phyloP scores from a whole-genome alignment of 2,888 invertebrate species.

The Chloroclysta siterata region DNA sequence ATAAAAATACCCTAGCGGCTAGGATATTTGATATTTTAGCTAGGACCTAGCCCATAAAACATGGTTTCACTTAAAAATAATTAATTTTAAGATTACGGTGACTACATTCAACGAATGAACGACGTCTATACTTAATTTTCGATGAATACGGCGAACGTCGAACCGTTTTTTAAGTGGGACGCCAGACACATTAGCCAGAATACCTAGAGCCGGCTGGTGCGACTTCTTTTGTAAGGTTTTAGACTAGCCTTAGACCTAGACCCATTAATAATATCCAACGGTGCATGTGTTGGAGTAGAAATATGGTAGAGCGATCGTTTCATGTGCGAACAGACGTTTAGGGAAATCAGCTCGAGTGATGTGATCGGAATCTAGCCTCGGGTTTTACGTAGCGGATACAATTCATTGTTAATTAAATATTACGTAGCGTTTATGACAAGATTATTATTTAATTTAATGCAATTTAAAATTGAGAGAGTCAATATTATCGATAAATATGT shows the following conservation, averaged over 20 bases:
- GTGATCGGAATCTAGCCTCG: neutral
- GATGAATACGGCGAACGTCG: conserved; percentile 27
- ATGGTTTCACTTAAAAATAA: neutral
- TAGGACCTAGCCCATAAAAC: neutral
- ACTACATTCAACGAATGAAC: conserved; percentile 5
- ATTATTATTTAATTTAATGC: no score
- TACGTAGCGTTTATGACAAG: no score
- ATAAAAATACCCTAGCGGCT: no score
- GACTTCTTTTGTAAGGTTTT: conserved; percentile 67
- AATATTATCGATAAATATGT: no score
- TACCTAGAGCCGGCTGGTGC: conserved; percentile 70
- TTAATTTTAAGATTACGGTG: neutral
- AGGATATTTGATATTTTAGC: no score
- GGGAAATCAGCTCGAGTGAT: neutral
- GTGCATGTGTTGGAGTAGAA: conserved; percentile 29
- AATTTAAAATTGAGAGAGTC: no score
- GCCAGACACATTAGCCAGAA: conserved; percentile 77
- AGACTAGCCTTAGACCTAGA: conserved; percentile 55
- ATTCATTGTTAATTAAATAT: no score
- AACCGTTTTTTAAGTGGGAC: conserved; percentile 68
- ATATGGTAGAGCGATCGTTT: conserved; percentile 10
- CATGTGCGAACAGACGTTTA: neutral
- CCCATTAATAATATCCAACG: conserved; percentile 43
- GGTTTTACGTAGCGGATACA: no score
- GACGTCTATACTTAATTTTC: conserved; percentile 32